These are phyloP conservation scores for Mechanitis mazaeus DNA, from an alignment of 2,888 invertebrate species.

Conservation along the genomic window DNA sequence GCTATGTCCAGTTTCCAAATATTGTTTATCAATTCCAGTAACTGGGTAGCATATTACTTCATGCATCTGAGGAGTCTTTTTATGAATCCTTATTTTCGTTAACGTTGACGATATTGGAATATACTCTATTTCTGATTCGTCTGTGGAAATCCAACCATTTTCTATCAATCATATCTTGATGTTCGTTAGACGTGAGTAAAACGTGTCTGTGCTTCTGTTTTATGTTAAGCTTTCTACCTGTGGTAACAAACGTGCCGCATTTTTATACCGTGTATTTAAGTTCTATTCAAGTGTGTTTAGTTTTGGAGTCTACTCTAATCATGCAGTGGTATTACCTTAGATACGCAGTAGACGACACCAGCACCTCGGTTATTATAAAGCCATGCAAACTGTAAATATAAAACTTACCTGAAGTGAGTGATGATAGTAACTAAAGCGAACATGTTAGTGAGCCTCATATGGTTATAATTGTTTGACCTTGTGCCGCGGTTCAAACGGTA, in stretches of 20 bases:
- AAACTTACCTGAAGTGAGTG: conserved; percentile 62
- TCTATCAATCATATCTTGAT: conserved; percentile 33
- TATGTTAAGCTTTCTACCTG: conserved; percentile 53
- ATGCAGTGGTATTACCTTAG: conserved; percentile 60
- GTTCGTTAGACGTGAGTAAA: conserved; percentile 58
- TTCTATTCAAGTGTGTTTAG: conserved; percentile 51
- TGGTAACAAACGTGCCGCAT: conserved; percentile 47
- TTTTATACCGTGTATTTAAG: conserved; percentile 30
- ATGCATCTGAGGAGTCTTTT: conserved; percentile 70
- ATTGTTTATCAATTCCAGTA: conserved; percentile 56
- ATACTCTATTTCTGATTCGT: conserved; percentile 87
- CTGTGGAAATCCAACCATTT: conserved; percentile 76
- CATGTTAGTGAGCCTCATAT: conserved; percentile 49
- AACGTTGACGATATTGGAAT: conserved; percentile 88
- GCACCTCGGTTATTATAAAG: conserved; percentile 47
- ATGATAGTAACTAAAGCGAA: conserved; percentile 53
- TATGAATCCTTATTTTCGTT: conserved; percentile 87
- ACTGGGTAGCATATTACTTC: conserved; percentile 80
- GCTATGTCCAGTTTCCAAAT: conserved; percentile 63
- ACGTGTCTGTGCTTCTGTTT: conserved; percentile 62
- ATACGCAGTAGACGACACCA: conserved; percentile 50
- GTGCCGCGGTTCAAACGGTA: conserved; percentile 45
- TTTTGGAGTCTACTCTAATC: conserved; percentile 65
- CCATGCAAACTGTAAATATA: conserved; percentile 50
- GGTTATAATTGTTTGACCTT: conserved; percentile 58